A percentile compares a stretch with the other conserved stretches of the same genome.
Evolutionary conservation across 2,888 invertebrate species (phyloP).

Genomic region (Diachrysia chrysitis): DNA sequence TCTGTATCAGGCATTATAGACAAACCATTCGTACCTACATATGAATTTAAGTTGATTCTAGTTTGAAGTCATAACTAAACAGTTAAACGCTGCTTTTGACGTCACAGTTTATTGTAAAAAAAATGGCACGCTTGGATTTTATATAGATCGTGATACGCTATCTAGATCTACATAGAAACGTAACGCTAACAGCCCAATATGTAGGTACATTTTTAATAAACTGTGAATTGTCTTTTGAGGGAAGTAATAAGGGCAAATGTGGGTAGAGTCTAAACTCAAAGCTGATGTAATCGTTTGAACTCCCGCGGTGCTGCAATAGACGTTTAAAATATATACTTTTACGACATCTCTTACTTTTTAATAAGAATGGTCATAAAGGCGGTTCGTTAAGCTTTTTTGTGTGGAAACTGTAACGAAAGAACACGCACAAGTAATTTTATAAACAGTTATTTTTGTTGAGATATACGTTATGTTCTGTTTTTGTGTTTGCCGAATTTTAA

Average conservation of each 20-base stretch:
- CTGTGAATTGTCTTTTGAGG: not conserved
- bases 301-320: not conserved
- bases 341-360: not conserved
- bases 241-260: not conserved
- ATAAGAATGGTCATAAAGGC: not conserved
- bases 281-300: slow-evolving; percentile 1
- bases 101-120: too few species aligned
- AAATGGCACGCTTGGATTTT: too few species aligned
- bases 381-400: not conserved
- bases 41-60: too few species aligned
- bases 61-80: too few species aligned
- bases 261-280: not conserved
- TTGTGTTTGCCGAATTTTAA: too few species aligned
- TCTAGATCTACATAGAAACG: too few species aligned
- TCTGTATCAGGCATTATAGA: too few species aligned
- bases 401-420: not conserved
- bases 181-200: too few species aligned
- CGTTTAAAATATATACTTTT: not conserved
- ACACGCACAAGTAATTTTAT: slow-evolving; percentile 2
- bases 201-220: slow-evolving; percentile 6
- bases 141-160: too few species aligned
- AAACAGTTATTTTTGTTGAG: not conserved
- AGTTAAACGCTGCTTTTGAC: too few species aligned
- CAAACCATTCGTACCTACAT: too few species aligned
- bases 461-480: too few species aligned